Base-by-base conservation (phyloP, 2,888 invertebrate genomes). In the Agriopis marginaria region DNA sequence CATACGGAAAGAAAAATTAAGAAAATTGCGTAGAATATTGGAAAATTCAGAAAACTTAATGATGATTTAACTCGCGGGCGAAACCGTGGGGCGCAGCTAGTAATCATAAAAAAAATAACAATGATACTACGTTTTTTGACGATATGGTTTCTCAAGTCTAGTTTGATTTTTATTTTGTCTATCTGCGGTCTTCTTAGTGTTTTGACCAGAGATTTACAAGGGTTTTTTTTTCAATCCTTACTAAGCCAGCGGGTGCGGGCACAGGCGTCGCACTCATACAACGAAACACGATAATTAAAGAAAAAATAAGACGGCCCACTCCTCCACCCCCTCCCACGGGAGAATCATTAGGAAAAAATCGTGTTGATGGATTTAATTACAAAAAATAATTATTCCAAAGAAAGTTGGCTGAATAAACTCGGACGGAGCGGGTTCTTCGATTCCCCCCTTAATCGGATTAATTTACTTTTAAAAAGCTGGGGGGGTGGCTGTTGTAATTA, bases 301-400 rank as follows among this genome's bases (percentile, higher is more conserved):
- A 86, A 86, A 86, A 89, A 88, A 88, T 85, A 82, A 86, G 86
- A 78, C 75, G 75, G 77, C 84, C 82, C 83, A 77, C 80, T 75
- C 80, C 80, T 79, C 82, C 85, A 71, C 82, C 78, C 66, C 71
- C 84, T 90, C 92, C 91, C 92, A 74, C 82, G 92, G 91, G 93
- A 89, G 90, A 91, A 93, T 93, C 93, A 93, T 93, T 94, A 94
- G 89, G 92, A 94, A 93, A 93, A 94, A 94, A 93, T 94, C 93
- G 93, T 93, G 93, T 94, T 94, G 93, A 94, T 93, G 94, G 94
- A 94, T 94, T 94, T 94, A 94, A 94, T 94, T 94, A 93, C 93
- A 93, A 94, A 93, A 93, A 93, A 94, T 94, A 93, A 94, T 94
- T 93, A 94, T 93, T 92, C 90, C 84, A 90, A 92, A 93, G 93